Evolutionary conservation across 35 echinoderm and acorn worm species (phyloP).

Genomic region (Patiria miniata): DNA sequence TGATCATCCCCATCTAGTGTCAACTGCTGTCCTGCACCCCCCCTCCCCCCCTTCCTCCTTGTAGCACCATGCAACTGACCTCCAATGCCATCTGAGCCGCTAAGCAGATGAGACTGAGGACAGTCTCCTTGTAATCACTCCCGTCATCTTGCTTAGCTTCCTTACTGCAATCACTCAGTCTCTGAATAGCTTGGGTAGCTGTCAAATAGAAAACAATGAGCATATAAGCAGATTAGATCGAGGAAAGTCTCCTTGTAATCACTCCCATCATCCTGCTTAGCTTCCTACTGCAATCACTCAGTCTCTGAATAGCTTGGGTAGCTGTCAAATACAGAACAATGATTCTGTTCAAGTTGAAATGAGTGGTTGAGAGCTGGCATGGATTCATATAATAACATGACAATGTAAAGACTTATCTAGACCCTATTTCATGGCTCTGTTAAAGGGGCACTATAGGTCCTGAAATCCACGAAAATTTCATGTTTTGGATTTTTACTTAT

Average conservation of each 20-base stretch:
- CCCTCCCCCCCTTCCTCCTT: no score
- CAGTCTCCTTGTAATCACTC: constrained; percentile 33
- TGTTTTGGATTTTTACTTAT: no score
- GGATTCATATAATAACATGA: not conserved
- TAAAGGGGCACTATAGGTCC: no score
- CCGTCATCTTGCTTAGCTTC: not conserved
- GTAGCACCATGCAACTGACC: constrained; percentile 38
- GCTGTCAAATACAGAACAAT: constrained; percentile 37
- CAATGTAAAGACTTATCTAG: not conserved
- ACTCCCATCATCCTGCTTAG: not conserved
- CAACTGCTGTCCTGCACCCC: no score
- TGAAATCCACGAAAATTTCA: no score
- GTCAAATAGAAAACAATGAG: not conserved
- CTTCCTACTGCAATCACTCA: constrained; percentile 41
- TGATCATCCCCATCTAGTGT: no score
- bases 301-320: constrained; percentile 68
- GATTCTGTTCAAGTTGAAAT: no score
- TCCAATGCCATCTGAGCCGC: constrained; percentile 94
- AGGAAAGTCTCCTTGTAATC: constrained; percentile 40
- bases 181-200: constrained; percentile 78
- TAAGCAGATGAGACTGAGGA: constrained; percentile 68
- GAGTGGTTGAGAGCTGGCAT: not conserved
- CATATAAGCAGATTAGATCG: constrained; percentile 65
- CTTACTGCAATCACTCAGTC: constrained; percentile 49
- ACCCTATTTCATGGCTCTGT: not conserved